Conservation (phyloP, 2,888 invertebrate genomes). For the Tiliacea citrago region DNA sequence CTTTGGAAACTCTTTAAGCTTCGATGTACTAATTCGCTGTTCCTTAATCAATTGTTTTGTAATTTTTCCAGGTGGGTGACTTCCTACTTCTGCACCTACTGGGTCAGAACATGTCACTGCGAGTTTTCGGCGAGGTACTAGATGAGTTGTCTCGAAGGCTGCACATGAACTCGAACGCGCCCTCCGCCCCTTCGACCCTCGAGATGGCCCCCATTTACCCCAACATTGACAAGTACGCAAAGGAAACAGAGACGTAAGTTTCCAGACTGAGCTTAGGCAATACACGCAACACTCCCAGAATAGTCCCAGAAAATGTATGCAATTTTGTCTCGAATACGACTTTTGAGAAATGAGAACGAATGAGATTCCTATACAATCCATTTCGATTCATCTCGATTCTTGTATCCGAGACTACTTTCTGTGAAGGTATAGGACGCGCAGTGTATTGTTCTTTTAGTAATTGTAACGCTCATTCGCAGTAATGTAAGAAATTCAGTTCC, state of each 20-base stretch:
- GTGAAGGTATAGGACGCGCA: conserved; percentile 33
- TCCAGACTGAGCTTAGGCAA: conserved; percentile 62
- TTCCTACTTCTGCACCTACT: conserved; percentile 95
- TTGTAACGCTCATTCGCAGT: conserved; percentile 64
- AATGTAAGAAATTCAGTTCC: conserved; percentile 67
- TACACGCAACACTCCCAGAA: conserved; percentile 53
- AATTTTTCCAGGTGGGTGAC: conserved; percentile 94
- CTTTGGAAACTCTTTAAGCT: not conserved
- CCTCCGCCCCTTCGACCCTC: conserved; percentile 96
- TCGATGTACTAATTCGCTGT: not conserved
- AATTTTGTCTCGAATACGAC: conserved; percentile 58
- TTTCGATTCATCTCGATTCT: conserved; percentile 49
- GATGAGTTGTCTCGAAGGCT: conserved; percentile 94
- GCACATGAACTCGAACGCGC: conserved; percentile 94
- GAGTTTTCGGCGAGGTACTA: conserved; percentile 95
- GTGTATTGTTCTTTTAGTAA: conserved; percentile 61
- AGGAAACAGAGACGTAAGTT: conserved; percentile 95
- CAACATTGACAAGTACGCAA: conserved; percentile 94
- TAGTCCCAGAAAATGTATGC: conserved; percentile 37
- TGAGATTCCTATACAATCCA: conserved; percentile 63
- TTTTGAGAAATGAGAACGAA: conserved; percentile 42
- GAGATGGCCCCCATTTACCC: conserved; percentile 97
- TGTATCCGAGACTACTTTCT: conserved; percentile 57
- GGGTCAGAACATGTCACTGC: conserved; percentile 96
- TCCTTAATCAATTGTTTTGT: not conserved